A percentile compares a stretch with the other conserved stretches of the same genome.
These are phyloP conservation scores for Hyphantria cunea DNA, from an alignment of 1,140 invertebrate species.

Conservation along the genomic window DNA sequence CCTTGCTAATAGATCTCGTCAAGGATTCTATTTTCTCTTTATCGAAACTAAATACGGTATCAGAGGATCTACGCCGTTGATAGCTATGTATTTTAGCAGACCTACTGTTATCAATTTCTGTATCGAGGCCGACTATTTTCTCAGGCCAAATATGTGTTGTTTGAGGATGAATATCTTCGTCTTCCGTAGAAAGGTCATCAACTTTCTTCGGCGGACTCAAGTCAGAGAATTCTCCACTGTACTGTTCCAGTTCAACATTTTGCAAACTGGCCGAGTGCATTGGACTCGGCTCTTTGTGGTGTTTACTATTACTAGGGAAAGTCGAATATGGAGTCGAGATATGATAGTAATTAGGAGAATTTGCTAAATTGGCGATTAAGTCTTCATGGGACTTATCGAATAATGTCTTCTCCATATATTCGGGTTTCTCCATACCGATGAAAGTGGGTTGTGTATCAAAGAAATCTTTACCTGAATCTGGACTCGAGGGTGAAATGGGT, in stretches of 20 bases:
- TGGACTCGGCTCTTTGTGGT: conserved; percentile 82
- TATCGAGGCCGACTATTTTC: conserved; percentile 80
- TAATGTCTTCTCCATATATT: conserved; percentile 70
- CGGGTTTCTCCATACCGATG: conserved; percentile 68
- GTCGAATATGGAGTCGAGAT: conserved; percentile 84
- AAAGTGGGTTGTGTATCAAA: conserved; percentile 82
- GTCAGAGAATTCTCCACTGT: conserved; percentile 71
- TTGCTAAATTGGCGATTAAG: conserved; percentile 82
- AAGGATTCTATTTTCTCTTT: conserved; percentile 87
- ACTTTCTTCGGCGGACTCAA: conserved; percentile 66
- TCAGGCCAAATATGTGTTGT: conserved; percentile 83
- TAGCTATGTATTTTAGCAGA: conserved; percentile 74
- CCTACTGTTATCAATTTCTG: conserved; percentile 77
- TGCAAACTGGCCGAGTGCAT: conserved; percentile 85
- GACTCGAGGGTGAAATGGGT: conserved; percentile 83
- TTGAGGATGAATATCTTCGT: conserved; percentile 62
- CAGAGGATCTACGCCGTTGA: conserved; percentile 80
- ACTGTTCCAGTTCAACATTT: conserved; percentile 86
- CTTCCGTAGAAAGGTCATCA: conserved; percentile 71
- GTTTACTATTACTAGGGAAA: conserved; percentile 82
- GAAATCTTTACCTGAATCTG: conserved; percentile 85
- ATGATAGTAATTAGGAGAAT: conserved; percentile 84
- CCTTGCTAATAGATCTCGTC: conserved; percentile 80
- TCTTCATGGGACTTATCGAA: conserved; percentile 82
- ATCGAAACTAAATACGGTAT: conserved; percentile 87